Conservation (phyloP, 2,797 vertebrate species). For the Hafferia zeledoni region DNA sequence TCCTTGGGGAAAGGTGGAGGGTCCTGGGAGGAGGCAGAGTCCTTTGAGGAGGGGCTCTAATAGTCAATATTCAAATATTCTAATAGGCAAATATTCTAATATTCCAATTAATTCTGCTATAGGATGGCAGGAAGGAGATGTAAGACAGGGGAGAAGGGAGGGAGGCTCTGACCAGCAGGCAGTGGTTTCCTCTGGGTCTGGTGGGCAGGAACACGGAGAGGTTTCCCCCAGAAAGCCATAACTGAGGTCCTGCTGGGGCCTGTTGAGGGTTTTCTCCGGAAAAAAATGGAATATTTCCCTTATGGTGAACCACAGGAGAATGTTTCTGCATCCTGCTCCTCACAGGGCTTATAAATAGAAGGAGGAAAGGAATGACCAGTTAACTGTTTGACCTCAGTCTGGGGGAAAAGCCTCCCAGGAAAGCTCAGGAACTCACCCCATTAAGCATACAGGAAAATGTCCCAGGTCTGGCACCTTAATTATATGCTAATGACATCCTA, state of each 20-base stretch:
- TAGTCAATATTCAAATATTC: no score
- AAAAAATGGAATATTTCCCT: conserved; percentile 54
- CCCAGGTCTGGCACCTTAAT: conserved; percentile 29
- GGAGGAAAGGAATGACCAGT: conserved; percentile 6
- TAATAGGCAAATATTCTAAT: no score
- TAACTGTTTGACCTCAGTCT: conserved; percentile 31
- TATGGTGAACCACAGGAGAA: conserved; percentile 39
- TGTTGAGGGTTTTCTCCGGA: conserved; percentile 21
- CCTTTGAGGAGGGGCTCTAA: background rate
- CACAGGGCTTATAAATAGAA: background rate
- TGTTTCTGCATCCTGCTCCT: conserved; percentile 34
- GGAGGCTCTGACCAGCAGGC: background rate
- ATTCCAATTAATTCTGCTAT: background rate
- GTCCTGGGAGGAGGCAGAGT: background rate
- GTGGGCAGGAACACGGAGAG: background rate
- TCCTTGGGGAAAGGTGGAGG: background rate
- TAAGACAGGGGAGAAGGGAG: background rate
- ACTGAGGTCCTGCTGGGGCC: background rate
- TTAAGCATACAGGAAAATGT: conserved; percentile 9
- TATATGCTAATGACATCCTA: conserved; percentile 44
- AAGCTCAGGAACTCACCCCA: conserved; percentile 33
- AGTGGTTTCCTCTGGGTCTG: background rate
- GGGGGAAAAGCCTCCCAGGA: background rate
- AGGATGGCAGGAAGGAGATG: background rate
- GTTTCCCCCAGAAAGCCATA: background rate